These are phyloP conservation scores for Daphoenositta chrysoptera DNA, from an alignment of 2,113 vertebrate genomes.

Conservation along the genomic window DNA sequence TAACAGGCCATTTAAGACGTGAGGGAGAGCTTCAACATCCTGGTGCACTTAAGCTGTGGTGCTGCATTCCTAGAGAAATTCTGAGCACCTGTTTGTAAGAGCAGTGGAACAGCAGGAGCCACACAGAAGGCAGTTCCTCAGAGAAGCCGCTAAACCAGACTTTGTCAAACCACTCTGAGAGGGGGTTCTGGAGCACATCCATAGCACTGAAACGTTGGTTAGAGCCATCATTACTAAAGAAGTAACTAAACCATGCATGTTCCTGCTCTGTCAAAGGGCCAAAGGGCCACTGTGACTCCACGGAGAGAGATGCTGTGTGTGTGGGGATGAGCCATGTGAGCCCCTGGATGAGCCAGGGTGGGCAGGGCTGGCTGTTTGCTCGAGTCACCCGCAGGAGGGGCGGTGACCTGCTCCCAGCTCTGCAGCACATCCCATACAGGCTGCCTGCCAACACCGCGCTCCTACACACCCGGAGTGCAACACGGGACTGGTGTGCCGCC, in stretches of 20 bases:
- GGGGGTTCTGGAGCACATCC: not conserved
- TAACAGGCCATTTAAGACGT: not conserved
- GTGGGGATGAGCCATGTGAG: not conserved
- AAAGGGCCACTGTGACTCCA: not conserved
- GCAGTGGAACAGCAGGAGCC: not conserved
- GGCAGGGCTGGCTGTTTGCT: rapidly evolving
- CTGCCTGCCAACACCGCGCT: not conserved
- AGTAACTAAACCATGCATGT: not conserved
- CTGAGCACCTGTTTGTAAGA: not conserved
- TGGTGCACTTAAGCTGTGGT: not conserved
- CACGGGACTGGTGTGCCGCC: rapidly evolving
- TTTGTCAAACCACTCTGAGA: not conserved
- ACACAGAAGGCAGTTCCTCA: not conserved
- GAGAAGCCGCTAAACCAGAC: not conserved
- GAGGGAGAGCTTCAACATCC: not conserved
- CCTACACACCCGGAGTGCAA: not conserved
- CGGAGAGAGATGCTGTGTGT: not conserved
- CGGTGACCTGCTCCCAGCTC: not conserved
- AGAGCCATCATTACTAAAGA: not conserved
- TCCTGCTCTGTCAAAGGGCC: not conserved
- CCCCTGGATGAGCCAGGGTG: not conserved
- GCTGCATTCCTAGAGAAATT: not conserved
- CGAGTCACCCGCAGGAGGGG: not conserved
- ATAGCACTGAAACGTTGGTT: rapidly evolving
- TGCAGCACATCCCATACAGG: not conserved